These are phyloP conservation scores for Congeria kusceri DNA, from an alignment of 2,888 invertebrate species.

Conservation along the genomic window DNA sequence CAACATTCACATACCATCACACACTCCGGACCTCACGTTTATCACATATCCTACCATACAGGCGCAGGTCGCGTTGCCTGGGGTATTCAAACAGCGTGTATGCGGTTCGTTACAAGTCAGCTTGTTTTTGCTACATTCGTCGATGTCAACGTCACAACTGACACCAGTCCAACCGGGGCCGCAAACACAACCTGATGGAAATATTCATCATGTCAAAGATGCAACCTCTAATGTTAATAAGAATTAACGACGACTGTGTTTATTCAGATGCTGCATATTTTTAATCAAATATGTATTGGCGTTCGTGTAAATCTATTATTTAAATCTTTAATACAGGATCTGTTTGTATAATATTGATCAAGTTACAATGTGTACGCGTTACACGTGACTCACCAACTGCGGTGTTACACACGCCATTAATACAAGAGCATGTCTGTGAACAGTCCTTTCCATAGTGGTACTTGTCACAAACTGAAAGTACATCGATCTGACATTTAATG, in stretches of 20 bases:
- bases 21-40: neutral
- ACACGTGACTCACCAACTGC: neutral
- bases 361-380: too few relatives aligned
- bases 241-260: too few relatives aligned
- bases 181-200: conserved; percentile 18
- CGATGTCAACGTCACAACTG: conserved; percentile 15
- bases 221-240: too few relatives aligned
- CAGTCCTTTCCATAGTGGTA: conserved; percentile 8
- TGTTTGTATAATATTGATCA: too few relatives aligned
- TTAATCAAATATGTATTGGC: too few relatives aligned
- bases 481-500: too few relatives aligned
- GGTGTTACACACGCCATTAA: conserved; percentile 1
- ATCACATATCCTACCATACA: conserved; percentile 5
- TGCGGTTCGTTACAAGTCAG: neutral
- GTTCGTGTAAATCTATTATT: too few relatives aligned
- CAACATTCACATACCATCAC: conserved; percentile 3
- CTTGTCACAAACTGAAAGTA: conserved; percentile 4
- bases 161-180: conserved; percentile 12
- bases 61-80: conserved; percentile 7
- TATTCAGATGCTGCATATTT: too few relatives aligned
- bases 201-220: too few relatives aligned
- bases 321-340: too few relatives aligned
- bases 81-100: conserved; percentile 12
- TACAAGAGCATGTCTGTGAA: neutral
- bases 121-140: neutral